Percentiles rank a stretch among this genome's conserved stretches.
These are phyloP conservation scores for Boleophthalmus pectinirostris DNA, from an alignment of 2,113 vertebrate genomes.

Conservation along the genomic window DNA sequence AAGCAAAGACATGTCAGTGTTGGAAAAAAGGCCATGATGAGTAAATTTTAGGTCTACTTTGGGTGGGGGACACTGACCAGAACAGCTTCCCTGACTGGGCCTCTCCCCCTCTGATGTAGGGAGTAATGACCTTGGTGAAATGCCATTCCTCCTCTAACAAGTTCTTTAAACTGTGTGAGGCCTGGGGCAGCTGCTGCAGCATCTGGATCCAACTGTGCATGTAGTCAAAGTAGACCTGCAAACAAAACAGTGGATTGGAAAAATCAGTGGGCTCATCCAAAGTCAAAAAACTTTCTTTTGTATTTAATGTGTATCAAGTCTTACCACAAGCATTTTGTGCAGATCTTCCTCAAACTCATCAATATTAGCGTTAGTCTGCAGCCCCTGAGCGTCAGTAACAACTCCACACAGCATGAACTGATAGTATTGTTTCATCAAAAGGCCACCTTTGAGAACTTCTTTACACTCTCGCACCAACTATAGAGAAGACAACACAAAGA, in stretches of 20 bases:
- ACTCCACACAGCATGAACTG: conserved; percentile 94
- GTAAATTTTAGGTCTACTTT: background rate
- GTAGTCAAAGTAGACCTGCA: conserved; percentile 97
- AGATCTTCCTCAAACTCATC: conserved; percentile 98
- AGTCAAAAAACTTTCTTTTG: background rate
- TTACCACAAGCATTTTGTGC: conserved; percentile 96
- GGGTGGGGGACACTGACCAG: conserved; percentile 77
- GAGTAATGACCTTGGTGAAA: conserved; percentile 99
- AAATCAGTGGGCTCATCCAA: background rate
- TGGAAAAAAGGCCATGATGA: background rate
- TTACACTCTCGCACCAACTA: conserved; percentile 98
- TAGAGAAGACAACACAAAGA: conserved; percentile 41
- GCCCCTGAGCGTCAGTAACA: conserved; percentile 78
- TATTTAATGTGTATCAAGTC: conserved; percentile 19
- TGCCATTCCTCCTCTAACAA: conserved; percentile 98
- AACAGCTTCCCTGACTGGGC: conserved; percentile 97
- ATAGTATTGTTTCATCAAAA: conserved; percentile 99
- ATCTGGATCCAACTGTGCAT: conserved; percentile 99
- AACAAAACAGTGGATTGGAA: background rate
- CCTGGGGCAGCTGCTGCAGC: conserved; percentile 97
- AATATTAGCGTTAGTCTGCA: conserved; percentile 88
- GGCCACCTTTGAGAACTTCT: conserved; percentile 95
- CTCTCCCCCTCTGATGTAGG: conserved; percentile 95
- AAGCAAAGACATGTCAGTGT: background rate
- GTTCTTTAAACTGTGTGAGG: conserved; percentile 98